Evolutionary conservation across 2,888 invertebrate genomes (phyloP).

Genomic region (Ormia ochracea): DNA sequence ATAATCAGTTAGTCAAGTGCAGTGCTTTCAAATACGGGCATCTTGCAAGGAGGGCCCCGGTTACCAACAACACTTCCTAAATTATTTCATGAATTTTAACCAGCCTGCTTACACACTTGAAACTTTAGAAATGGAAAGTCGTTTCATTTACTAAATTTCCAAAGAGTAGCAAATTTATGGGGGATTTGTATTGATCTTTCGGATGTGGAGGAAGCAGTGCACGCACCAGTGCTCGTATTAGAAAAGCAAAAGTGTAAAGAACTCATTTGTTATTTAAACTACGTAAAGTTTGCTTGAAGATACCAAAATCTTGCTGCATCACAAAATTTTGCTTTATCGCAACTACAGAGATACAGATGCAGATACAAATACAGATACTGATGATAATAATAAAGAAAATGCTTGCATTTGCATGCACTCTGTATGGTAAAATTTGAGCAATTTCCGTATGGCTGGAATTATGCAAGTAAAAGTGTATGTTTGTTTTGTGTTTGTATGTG

Average conservation of each 20-base stretch:
- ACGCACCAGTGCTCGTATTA: neutral
- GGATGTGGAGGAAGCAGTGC: conserved; percentile 6
- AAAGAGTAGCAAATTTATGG: conserved; percentile 15
- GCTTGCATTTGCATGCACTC: neutral
- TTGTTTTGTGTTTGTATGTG: conserved; percentile 29
- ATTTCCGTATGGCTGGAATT: neutral
- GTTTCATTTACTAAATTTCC: conserved; percentile 77
- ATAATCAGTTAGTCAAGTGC: no score
- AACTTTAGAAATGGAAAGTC: conserved; percentile 73
- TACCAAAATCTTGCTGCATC: conserved; percentile 1
- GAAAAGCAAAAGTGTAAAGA: conserved; percentile 26
- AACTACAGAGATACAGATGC: no score
- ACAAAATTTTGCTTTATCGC: neutral
- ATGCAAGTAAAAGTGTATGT: conserved; percentile 4
- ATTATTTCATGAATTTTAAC: neutral
- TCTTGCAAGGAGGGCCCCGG: neutral
- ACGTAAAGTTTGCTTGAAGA: conserved; percentile 18
- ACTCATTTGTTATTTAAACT: conserved; percentile 21
- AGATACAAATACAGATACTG: neutral
- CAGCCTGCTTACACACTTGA: conserved; percentile 50
- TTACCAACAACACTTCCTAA: neutral
- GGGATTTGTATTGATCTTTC: conserved; percentile 57
- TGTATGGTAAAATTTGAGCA: neutral
- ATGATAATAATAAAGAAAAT: conserved; percentile 34
- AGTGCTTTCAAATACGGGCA: neutral